Conservation (phyloP, 1,140 invertebrate species). For the Papilio xuthus region DNA sequence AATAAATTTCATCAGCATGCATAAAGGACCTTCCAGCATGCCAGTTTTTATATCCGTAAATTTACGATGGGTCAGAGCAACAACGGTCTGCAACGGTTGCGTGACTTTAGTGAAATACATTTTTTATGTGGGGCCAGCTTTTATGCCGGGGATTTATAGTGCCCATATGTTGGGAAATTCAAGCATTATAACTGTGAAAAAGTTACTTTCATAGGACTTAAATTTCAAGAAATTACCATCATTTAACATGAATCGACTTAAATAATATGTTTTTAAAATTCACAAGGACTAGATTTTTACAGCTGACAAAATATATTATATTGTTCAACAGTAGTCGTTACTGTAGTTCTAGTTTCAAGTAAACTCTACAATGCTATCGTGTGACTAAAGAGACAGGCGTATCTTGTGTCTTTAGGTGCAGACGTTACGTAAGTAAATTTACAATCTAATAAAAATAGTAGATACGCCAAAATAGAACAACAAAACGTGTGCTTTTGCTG, state of each 20-base stretch:
- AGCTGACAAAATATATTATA: too few species aligned
- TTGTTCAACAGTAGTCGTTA: too few species aligned
- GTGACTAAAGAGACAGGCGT: neutral
- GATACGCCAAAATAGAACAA: too few species aligned
- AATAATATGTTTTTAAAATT: neutral
- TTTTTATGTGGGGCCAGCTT: slow-evolving; percentile 22
- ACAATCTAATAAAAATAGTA: neutral
- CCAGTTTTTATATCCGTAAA: slow-evolving; percentile 17
- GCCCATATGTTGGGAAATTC: slow-evolving; percentile 23
- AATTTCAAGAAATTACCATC: neutral
- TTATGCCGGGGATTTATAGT: slow-evolving; percentile 27
- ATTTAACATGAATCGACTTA: neutral
- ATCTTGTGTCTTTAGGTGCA: neutral
- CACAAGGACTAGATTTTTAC: too few species aligned
- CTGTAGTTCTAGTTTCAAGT: too few species aligned
- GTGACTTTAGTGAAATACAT: slow-evolving; percentile 26
- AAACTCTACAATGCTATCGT: neutral
- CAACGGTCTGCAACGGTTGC: slow-evolving; percentile 24
- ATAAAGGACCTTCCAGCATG: slow-evolving; percentile 7
- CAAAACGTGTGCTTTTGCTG: too few species aligned
- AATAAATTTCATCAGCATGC: slow-evolving; percentile 23
- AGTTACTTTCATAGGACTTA: neutral
- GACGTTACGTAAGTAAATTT: neutral
- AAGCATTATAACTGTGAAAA: slow-evolving; percentile 14
- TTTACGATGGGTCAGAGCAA: slow-evolving; percentile 27